Percentiles rank a stretch among this genome's conserved stretches.
phyloP scores from a whole-genome alignment of 2,797 vertebrate species.

The Helostoma temminkii region DNA sequence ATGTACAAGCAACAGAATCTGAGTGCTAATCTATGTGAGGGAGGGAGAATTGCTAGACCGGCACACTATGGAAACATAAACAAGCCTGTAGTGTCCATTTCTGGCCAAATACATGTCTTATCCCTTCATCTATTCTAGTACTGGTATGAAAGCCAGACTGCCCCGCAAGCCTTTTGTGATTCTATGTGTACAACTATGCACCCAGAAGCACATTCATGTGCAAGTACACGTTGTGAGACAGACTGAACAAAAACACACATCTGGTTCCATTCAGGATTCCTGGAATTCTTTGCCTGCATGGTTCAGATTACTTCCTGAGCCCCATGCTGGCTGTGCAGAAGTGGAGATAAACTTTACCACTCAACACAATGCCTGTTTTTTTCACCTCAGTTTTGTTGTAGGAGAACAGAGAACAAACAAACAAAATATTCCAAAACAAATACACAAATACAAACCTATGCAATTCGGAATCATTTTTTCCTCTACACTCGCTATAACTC shows the following conservation, averaged over 20 bases:
- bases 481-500: constrained; percentile 39
- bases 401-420: too few species aligned
- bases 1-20: constrained; percentile 27
- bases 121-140: constrained; percentile 51
- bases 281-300: constrained; percentile 74
- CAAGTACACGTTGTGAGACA: constrained; percentile 13
- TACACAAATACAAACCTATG: constrained; percentile 11
- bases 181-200: constrained; percentile 5
- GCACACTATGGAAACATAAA: constrained; percentile 51
- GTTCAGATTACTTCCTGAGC: constrained; percentile 75
- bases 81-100: constrained; percentile 46
- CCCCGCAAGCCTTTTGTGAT: constrained; percentile 35
- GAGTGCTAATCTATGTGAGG: constrained; percentile 37
- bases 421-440: constrained; percentile 28
- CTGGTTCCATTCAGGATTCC: constrained; percentile 81
- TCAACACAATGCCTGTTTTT: constrained; percentile 66
- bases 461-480: constrained; percentile 28
- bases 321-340: constrained; percentile 63
- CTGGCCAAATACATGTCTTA: constrained; percentile 47
- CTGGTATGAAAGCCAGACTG: constrained; percentile 57
- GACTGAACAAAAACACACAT: constrained; percentile 66
- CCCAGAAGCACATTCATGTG: constrained; percentile 15
- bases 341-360: constrained; percentile 67
- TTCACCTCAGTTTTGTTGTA: too few species aligned
- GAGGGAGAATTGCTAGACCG: constrained; percentile 1